Evolutionary conservation across 2,113 vertebrate species (phyloP), one percentile per base, ranked within the genome.

Genomic region (Menura novaehollandiae): DNA sequence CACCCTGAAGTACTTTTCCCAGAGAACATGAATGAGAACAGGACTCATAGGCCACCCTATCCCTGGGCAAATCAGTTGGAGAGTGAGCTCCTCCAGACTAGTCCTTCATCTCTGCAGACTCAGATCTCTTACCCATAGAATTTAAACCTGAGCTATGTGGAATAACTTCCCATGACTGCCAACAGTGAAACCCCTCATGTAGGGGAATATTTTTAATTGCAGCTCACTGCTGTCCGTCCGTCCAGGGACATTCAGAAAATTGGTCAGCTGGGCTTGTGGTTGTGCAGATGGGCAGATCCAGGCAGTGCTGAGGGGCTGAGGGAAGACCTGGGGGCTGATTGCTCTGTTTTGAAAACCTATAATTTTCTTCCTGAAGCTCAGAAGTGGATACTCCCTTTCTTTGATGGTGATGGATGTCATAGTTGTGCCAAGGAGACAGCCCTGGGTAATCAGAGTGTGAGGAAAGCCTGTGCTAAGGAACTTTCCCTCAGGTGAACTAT

Each of bases 11-110:
- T 3, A 3, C 20, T 37, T 22, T 55, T 32, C 51, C 41, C 32
- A 56, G 41, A 76, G 33, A 75, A 5, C 13, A 15, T 3, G 43
- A 49, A 15, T 7, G 28, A 84, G 62, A 75, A 16, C 33, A 14
- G 24, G 27, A 46, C 21, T 43, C 10, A 0, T 0, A 41, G 41
- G 5, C 32, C 47, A 33, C 15, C 15, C 20, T 26, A 3, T 7
- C 6, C 41, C 37, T 53, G 28, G 26, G 32, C 32, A 30, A 39
- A 59, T 60, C 28, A 51, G 5, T 0, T 59, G 23, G 35, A 53
- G 11, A 13, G 21, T 37, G 24, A 58, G 6, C 20, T 63, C 19
- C 35, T 58, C 46, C 32, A 21, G 39, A 6, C 18, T 10, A 16
- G 19, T 15, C 44, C n/a, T 67, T 71, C 1, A 1, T n/a, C 22